A percentile compares a stretch with the other conserved stretches of the same genome.
Evolutionary conservation across 2,888 invertebrate species (phyloP).

Genomic region (Pilophorus perplexus): DNA sequence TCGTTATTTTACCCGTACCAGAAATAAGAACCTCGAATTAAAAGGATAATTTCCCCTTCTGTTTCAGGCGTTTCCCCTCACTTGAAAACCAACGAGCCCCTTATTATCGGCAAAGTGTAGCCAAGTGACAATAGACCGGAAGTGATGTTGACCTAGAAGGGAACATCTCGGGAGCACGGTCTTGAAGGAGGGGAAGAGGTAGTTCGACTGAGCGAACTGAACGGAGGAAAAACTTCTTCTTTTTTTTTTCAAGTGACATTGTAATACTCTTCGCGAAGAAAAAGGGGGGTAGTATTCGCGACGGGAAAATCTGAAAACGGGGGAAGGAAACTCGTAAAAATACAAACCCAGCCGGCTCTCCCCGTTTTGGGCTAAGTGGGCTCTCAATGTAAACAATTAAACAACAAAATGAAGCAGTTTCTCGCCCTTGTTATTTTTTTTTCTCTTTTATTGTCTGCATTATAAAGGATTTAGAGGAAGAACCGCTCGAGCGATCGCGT

Average conservation of each 20-base stretch:
- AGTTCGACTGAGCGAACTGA: too few relatives aligned
- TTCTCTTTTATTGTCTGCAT: not conserved
- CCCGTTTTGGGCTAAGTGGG: slow-evolving; percentile 16
- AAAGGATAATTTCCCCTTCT: too few relatives aligned
- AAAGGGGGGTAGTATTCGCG: too few relatives aligned
- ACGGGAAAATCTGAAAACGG: not conserved
- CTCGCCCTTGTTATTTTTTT: not conserved
- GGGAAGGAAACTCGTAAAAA: not conserved
- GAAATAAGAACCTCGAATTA: too few relatives aligned
- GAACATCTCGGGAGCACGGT: too few relatives aligned
- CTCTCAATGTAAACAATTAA: slow-evolving; percentile 36
- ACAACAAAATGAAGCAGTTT: slow-evolving; percentile 6
- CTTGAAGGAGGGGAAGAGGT: not conserved
- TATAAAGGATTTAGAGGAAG: not conserved
- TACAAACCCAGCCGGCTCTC: slow-evolving; percentile 5
- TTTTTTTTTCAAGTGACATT: too few relatives aligned
- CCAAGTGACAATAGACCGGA: slow-evolving; percentile 23
- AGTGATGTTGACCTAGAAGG: slow-evolving; percentile 21
- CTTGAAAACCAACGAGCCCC: slow-evolving; percentile 2
- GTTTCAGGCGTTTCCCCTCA: not conserved
- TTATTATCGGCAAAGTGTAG: not conserved
- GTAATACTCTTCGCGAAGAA: too few relatives aligned
- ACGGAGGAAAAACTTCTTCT: too few relatives aligned
- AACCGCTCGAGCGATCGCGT: not conserved
- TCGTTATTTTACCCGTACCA: too few relatives aligned